These are phyloP conservation scores for Oscarella lobularis DNA, from an alignment of 37 sponge, comb jelly and placozoan species.

Conservation along the genomic window DNA sequence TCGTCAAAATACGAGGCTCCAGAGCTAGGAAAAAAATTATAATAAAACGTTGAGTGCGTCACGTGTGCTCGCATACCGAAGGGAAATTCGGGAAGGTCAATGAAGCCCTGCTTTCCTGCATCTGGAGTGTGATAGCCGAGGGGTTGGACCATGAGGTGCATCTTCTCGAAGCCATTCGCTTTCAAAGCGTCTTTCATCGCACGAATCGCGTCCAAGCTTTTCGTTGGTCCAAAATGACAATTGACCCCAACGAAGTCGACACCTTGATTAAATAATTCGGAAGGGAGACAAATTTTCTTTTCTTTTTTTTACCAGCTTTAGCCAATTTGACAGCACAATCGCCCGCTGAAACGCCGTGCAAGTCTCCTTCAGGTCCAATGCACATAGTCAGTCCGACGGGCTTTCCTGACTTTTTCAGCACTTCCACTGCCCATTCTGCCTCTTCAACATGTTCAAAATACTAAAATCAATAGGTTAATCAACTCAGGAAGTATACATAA, in stretches of 20 bases:
- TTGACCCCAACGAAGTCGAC: conserved; percentile 33
- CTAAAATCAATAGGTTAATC: conserved; percentile 5
- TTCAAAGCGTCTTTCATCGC: conserved; percentile 12
- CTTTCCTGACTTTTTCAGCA: conserved; percentile 16
- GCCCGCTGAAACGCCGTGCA: conserved; percentile 27
- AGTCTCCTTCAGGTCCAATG: conserved; percentile 26
- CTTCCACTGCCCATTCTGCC: conserved; percentile 34
- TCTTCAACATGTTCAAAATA: conserved; percentile 41
- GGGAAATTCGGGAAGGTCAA: conserved; percentile 40
- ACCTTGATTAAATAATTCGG: background rate
- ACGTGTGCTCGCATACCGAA: conserved; percentile 5
- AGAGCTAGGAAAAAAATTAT: conserved; percentile 16
- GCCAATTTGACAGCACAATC: conserved; percentile 27
- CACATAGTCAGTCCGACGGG: conserved; percentile 16
- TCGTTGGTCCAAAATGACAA: conserved; percentile 31
- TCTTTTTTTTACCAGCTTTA: conserved; percentile 7
- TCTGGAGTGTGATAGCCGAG: conserved; percentile 31
- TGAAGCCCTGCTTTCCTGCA: conserved; percentile 27
- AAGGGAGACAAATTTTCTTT: background rate
- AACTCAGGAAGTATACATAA: background rate
- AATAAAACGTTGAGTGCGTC: background rate
- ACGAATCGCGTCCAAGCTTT: conserved; percentile 10
- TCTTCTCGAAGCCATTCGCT: conserved; percentile 18
- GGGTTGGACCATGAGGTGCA: conserved; percentile 28
- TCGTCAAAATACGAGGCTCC: conserved; percentile 20